A percentile compares a stretch with the other conserved stretches of the same genome.
These are phyloP conservation scores for Anarrhichthys ocellatus DNA, from an alignment of 2,113 vertebrate genomes.

Conservation along the genomic window DNA sequence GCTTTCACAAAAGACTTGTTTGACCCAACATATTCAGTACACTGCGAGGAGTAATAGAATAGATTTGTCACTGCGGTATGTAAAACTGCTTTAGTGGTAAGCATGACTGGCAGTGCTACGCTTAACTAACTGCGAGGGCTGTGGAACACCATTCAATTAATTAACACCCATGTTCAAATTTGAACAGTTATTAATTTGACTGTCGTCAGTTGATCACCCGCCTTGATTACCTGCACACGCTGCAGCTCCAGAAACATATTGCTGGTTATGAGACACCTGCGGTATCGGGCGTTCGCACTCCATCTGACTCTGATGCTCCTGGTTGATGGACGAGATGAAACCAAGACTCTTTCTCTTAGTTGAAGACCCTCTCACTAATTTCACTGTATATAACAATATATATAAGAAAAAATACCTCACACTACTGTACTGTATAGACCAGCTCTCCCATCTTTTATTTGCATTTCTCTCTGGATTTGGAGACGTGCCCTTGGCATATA, in stretches of 20 bases:
- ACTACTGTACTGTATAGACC: neutral
- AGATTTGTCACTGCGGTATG: neutral
- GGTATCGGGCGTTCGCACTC: constrained; percentile 13
- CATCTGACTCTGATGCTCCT: constrained; percentile 17
- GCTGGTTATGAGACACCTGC: constrained; percentile 53
- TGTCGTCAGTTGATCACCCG: constrained; percentile 41
- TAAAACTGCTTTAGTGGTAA: constrained; percentile 16
- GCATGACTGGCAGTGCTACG: constrained; percentile 22
- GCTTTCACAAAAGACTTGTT: constrained; percentile 1
- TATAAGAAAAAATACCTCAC: neutral
- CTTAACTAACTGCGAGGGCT: constrained; percentile 26
- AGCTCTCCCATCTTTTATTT: constrained; percentile 7
- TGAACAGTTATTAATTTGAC: constrained; percentile 63
- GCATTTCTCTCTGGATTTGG: constrained; percentile 30
- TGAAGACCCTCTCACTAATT: constrained; percentile 11
- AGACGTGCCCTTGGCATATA: constrained; percentile 41
- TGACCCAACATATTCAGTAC: neutral
- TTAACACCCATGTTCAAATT: constrained; percentile 61
- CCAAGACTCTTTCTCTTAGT: constrained; percentile 15
- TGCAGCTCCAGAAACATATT: constrained; percentile 31
- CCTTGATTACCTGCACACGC: constrained; percentile 56
- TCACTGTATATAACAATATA: neutral
- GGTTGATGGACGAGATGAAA: constrained; percentile 44
- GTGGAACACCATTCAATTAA: constrained; percentile 54
- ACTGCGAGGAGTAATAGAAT: neutral